Conservation (phyloP, 2,888 invertebrate species). For the Dioctria rufipes region DNA sequence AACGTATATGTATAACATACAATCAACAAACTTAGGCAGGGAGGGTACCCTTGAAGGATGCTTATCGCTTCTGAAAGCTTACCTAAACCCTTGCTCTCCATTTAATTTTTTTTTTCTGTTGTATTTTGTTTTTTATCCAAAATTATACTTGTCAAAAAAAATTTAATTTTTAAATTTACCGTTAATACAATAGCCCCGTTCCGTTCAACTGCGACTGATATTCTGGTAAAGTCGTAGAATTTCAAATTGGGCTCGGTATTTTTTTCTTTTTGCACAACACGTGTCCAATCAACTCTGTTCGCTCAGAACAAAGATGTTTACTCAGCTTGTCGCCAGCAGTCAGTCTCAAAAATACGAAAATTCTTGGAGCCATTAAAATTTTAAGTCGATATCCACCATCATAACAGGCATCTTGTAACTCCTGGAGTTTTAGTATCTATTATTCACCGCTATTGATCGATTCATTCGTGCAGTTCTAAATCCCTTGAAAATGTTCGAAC, state of each 20-base stretch:
- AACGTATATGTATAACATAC: too few relatives aligned
- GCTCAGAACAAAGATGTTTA: constrained; percentile 23
- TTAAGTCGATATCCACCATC: neutral
- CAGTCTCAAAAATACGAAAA: neutral
- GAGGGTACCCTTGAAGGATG: too few relatives aligned
- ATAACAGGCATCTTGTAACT: constrained; percentile 15
- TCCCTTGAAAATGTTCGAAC: constrained; percentile 34
- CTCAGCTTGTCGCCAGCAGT: constrained; percentile 18
- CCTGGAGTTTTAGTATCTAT: constrained; percentile 34
- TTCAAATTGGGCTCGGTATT: neutral
- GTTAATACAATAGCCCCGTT: too few relatives aligned
- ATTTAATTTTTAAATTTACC: too few relatives aligned
- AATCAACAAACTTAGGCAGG: too few relatives aligned
- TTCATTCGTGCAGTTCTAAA: neutral
- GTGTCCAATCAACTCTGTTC: constrained; percentile 5
- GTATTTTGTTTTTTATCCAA: too few relatives aligned
- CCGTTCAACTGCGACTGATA: too few relatives aligned
- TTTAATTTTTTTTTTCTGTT: too few relatives aligned
- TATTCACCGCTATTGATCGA: constrained; percentile 43
- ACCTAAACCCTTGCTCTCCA: too few relatives aligned
- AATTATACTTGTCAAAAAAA: too few relatives aligned
- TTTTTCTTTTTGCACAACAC: constrained; percentile 17
- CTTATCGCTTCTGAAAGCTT: too few relatives aligned
- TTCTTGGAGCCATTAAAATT: constrained; percentile 31
- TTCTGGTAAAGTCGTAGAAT: neutral